A percentile compares a stretch with the other conserved stretches of the same genome.
These are phyloP conservation scores for Thereva unica DNA, from an alignment of 2,888 invertebrate species.

Conservation along the genomic window DNA sequence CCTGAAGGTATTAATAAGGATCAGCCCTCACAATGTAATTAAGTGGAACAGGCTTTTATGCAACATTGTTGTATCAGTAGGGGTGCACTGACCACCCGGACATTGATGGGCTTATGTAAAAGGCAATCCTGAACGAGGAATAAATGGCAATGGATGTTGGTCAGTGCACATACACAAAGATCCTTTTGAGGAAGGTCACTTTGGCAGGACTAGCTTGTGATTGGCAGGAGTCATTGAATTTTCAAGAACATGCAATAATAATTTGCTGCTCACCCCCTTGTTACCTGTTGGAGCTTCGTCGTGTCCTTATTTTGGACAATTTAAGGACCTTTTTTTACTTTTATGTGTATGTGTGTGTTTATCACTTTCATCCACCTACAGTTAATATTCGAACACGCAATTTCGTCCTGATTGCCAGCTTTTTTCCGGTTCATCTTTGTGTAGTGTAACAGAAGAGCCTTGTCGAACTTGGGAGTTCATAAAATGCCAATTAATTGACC, in stretches of 20 bases:
- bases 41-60: constrained; percentile 39
- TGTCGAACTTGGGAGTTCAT: constrained; percentile 9
- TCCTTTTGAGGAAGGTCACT: too few relatives aligned
- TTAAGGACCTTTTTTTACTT: neutral
- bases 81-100: neutral
- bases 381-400: constrained; percentile 1
- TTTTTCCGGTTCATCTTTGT: neutral
- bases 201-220: too few relatives aligned
- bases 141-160: too few relatives aligned
- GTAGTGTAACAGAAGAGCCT: constrained; percentile 11
- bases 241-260: too few relatives aligned
- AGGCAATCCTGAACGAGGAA: too few relatives aligned
- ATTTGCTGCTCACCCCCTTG: too few relatives aligned
- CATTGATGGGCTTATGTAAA: too few relatives aligned
- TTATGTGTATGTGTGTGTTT: neutral
- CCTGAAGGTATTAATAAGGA: constrained; percentile 37
- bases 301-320: neutral
- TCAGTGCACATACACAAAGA: too few relatives aligned
- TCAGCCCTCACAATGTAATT: constrained; percentile 39
- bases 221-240: too few relatives aligned
- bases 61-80: constrained; percentile 6
- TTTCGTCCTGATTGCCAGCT: constrained; percentile 4
- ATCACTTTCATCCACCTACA: neutral
- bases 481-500: constrained; percentile 33
- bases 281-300: too few relatives aligned